Evolutionary conservation across 1,140 invertebrate genomes (phyloP).

Genomic region (Propsilocerus akamusi): DNA sequence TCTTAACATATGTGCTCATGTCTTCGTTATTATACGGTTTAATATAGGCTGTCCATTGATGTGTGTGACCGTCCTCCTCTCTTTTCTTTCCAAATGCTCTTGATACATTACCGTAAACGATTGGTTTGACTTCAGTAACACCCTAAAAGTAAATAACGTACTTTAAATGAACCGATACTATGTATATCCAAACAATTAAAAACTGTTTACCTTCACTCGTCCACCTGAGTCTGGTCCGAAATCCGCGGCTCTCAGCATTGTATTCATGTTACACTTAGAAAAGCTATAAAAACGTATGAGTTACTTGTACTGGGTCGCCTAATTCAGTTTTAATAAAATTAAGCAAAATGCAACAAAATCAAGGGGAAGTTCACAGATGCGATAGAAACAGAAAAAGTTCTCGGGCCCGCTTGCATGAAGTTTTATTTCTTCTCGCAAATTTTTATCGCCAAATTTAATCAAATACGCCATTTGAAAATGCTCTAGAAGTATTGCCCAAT

Average conservation of each 20-base stretch:
- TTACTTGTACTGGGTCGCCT: no score
- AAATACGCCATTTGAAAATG: no score
- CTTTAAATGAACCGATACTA: background rate
- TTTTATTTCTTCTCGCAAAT: no score
- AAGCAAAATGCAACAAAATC: no score
- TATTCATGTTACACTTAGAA: slow-evolving; percentile 8
- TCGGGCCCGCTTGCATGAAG: no score
- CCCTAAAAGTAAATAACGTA: slow-evolving; percentile 36
- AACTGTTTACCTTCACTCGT: slow-evolving; percentile 41
- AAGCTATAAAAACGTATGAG: no score
- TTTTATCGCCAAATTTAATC: no score
- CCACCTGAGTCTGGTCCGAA: slow-evolving; percentile 68
- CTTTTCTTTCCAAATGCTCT: slow-evolving; percentile 92
- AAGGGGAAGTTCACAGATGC: no score
- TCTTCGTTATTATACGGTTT: slow-evolving; percentile 89
- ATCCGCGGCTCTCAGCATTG: slow-evolving; percentile 46
- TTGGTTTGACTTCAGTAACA: slow-evolving; percentile 80
- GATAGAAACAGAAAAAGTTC: no score
- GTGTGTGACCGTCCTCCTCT: slow-evolving; percentile 97
- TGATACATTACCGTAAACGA: slow-evolving; percentile 93
- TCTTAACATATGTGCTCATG: slow-evolving; percentile 89
- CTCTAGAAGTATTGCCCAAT: no score
- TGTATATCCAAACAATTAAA: slow-evolving; percentile 8
- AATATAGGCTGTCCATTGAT: slow-evolving; percentile 97
- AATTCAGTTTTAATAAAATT: no score